phyloP scores from a whole-genome alignment of 2,113 vertebrate genomes.

The Stictonetta naevosa region DNA sequence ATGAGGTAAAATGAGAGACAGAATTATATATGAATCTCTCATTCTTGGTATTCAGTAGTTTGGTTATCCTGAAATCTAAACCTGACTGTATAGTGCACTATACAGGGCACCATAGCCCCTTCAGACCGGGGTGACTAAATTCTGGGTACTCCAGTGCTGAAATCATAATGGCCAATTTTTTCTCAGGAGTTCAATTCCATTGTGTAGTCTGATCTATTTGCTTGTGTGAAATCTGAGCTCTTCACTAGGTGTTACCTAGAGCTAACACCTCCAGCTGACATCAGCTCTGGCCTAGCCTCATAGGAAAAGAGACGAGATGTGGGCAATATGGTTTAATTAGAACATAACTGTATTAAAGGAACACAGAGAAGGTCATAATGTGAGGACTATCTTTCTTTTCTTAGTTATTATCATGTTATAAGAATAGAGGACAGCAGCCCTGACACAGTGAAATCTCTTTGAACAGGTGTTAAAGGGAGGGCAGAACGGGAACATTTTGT shows the following conservation, averaged over 20 bases:
- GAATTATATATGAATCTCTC: not conserved
- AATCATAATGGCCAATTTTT: not conserved
- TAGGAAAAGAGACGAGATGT: not conserved
- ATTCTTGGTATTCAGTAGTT: not conserved
- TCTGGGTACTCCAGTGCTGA: not conserved
- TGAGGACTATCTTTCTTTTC: not conserved
- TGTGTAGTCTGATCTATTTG: not conserved
- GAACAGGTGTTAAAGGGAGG: not conserved
- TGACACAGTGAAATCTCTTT: not conserved
- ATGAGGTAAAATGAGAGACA: not conserved
- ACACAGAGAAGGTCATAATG: not conserved
- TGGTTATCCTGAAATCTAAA: not conserved
- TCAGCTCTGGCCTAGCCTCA: not conserved
- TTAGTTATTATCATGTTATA: not conserved
- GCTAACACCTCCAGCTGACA: not conserved
- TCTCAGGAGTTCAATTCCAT: not conserved
- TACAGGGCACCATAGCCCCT: accelerated
- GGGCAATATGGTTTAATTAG: not conserved
- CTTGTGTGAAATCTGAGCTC: not conserved
- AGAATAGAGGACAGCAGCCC: not conserved
- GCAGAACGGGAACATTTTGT: not conserved
- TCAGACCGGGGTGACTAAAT: not conserved
- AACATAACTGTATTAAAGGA: not conserved
- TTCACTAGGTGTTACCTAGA: not conserved
- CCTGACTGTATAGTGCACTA: accelerated